Evolutionary conservation across 1,140 invertebrate species (phyloP), one percentile per base, ranked within the genome.

Genomic region (Penaeus chinensis): DNA sequence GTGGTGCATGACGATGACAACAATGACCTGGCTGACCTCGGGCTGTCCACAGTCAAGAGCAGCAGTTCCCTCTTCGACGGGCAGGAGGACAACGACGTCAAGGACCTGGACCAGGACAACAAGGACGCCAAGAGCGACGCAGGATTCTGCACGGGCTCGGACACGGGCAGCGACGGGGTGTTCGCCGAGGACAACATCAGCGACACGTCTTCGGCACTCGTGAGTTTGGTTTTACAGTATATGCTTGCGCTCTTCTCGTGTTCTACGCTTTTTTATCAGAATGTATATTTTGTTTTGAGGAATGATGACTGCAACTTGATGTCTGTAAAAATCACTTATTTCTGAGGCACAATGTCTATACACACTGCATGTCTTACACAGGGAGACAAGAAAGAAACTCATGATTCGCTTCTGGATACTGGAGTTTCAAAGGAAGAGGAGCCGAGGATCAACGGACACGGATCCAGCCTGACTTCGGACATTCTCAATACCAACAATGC

Each of bases 121-220:
- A 90, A 84, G 69, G 90, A 90, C 69, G 90, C 89, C 32, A 90
- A 90, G 65, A 90, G 89, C 79, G 90, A 90, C 77, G 89, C 89
- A 13, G 90, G 90, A 42, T 90, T 90, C 71, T 89, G 88, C 85
- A 90, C 90, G 4, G 89, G 90, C 18, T 90, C 90, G 0, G 90
- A 90, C 82, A 90, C 90, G 13, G 89, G 89, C 78, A 90, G 89
- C 47, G 90, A 90, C 47, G 95, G 95, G 89, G 96, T 96, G 91
- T 97, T 97, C 92, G 96, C 96, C 1, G 97, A 96, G 91, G 96
- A 97, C 92, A 95, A 96, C 89, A 96, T 96, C 86, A 97, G 96
- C 89, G 95, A 96, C 61, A 90, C 90, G 2, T 87, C 84, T 18
- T 90, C 90, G 37, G 90, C 90, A 42, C 71, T 90, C 66, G 90